Conservation (phyloP, 1,140 invertebrate species). For the Drosophila ogumai region DNA sequence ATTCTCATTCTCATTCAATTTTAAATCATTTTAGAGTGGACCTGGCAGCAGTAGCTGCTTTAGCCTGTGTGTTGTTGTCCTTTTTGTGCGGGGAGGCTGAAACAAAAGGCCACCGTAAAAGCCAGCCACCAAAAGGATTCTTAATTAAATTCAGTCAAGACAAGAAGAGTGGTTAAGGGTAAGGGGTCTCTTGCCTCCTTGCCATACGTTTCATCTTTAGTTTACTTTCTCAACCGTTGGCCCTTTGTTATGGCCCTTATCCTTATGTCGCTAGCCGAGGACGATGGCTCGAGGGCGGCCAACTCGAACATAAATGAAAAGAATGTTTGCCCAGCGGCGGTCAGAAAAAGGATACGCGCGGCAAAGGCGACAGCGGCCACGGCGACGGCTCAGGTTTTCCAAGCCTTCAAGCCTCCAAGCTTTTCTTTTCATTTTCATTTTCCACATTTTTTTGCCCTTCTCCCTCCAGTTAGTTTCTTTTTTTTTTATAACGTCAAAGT, state of each 20-base stretch:
- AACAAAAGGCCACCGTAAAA: slow-evolving; percentile 59
- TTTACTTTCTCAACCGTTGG: slow-evolving; percentile 54
- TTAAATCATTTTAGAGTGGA: slow-evolving; percentile 56
- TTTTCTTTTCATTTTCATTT: slow-evolving; percentile 46
- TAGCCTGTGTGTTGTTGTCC: slow-evolving; percentile 50
- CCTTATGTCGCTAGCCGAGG: slow-evolving; percentile 51
- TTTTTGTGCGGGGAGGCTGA: slow-evolving; percentile 57
- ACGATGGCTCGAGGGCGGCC: slow-evolving; percentile 43
- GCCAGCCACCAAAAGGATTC: slow-evolving; percentile 69
- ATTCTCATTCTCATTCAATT: slow-evolving; percentile 26
- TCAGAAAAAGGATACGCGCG: slow-evolving; percentile 68
- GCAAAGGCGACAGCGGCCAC: slow-evolving; percentile 14
- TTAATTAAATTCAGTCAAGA: slow-evolving; percentile 78
- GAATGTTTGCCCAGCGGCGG: slow-evolving; percentile 70
- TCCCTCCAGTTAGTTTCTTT: background rate
- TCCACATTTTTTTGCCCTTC: slow-evolving; percentile 31
- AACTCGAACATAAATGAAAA: slow-evolving; percentile 61
- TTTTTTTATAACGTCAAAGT: slow-evolving; percentile 37
- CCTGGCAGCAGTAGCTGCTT: slow-evolving; percentile 11
- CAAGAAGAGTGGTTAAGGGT: slow-evolving; percentile 46
- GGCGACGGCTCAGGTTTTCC: slow-evolving; percentile 40
- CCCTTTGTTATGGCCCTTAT: slow-evolving; percentile 69
- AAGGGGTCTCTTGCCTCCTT: slow-evolving; percentile 5
- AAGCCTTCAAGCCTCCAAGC: slow-evolving; percentile 1
- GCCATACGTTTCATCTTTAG: slow-evolving; percentile 51